Evolutionary conservation across 2,797 vertebrate species (phyloP).

Genomic region (Agapornis canus): DNA sequence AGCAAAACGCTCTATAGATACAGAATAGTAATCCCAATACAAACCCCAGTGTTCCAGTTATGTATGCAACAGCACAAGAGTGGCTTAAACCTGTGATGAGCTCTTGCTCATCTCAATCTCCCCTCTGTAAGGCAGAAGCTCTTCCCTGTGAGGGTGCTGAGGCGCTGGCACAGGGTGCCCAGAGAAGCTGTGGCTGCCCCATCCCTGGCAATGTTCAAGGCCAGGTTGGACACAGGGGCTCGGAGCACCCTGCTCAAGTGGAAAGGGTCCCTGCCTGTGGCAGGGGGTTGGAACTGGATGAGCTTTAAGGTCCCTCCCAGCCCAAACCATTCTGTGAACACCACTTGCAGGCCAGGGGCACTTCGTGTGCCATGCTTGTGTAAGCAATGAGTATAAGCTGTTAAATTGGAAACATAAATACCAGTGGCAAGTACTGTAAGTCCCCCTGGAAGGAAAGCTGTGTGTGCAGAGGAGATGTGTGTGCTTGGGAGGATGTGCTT

Average conservation of each 20-base stretch:
- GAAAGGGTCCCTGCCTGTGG: not conserved
- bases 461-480: not conserved
- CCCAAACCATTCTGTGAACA: not conserved
- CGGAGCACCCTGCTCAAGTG: not conserved
- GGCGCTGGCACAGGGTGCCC: not conserved
- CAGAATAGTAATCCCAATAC: rapidly evolving
- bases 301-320: not conserved
- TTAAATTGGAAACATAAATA: not conserved
- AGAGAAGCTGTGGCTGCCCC: not conserved
- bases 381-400: not conserved
- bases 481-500: not conserved
- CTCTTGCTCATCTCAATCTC: no score
- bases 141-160: not conserved
- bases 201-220: not conserved
- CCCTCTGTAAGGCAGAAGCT: not conserved
- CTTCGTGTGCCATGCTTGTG: not conserved
- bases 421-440: not conserved
- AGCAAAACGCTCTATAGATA: not conserved
- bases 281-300: not conserved
- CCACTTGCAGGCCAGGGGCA: not conserved
- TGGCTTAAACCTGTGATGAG: not conserved
- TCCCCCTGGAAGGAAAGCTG: not conserved
- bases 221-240: not conserved
- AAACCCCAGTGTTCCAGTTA: rapidly evolving
- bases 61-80: not conserved